phyloP scores from a whole-genome alignment of 1,140 invertebrate species.

The Drosophila pectinifera region DNA sequence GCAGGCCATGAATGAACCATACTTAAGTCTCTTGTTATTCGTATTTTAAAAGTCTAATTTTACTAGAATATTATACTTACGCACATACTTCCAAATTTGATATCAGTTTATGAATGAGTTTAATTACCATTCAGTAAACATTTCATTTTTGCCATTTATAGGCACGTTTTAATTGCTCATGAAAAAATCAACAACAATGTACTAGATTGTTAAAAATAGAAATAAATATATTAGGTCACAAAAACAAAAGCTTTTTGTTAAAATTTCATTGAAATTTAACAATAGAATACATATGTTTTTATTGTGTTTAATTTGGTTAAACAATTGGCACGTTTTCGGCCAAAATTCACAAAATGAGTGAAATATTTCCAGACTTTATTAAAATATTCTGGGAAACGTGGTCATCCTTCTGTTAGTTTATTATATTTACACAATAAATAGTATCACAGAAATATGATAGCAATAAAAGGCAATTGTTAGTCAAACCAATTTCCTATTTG shows the following conservation, averaged over 20 bases:
- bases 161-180: conserved; percentile 1
- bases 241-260: background rate
- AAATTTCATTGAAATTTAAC: background rate
- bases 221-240: background rate
- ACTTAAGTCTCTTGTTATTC: no score
- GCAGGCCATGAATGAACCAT: no score
- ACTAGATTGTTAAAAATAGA: background rate
- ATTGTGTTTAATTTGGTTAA: background rate
- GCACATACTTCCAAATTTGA: no score
- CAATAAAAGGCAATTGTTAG: background rate
- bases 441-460: background rate
- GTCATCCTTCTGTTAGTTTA: no score
- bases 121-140: conserved; percentile 1
- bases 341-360: no score
- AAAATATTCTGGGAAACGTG: no score
- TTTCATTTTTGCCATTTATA: background rate
- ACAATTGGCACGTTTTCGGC: conserved; percentile 2
- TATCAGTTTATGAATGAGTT: no score
- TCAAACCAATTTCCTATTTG: conserved; percentile 13
- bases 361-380: no score
- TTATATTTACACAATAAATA: no score
- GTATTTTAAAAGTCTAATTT: no score
- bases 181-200: background rate
- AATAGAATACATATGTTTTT: background rate
- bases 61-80: background rate